Evolutionary conservation across 2,888 invertebrate genomes (phyloP), one percentile per base, ranked within the genome.

Genomic region (Onthophagus sagittarius): DNA sequence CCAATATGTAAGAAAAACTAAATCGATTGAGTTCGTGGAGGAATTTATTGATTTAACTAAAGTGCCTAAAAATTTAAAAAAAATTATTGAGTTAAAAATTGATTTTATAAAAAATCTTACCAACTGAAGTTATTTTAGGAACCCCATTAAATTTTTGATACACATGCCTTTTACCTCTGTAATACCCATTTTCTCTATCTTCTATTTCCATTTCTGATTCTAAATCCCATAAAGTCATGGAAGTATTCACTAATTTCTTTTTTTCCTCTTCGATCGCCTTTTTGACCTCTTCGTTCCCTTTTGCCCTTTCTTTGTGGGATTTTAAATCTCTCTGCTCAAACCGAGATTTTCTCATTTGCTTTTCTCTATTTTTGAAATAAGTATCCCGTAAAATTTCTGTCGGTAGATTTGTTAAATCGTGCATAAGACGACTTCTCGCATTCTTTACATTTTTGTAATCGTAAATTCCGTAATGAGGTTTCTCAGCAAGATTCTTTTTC

Each of bases 1-100:
- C 90, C 94, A 93, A 80, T 93, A 93, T 5, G 93, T 90, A 4
- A 92, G 89, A 82, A 94, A 93, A 14, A 92, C 87, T 70, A 93
- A 85, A 84, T 94, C 90, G 76, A 90, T 82, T 0, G 88, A 81
- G 70, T 86, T 86, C 67, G 87, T 84, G 5, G 80, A 78, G 11
- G 76, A 70, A 70, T 82, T 79, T 11, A 80, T 73, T 4, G 84
- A 77, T 62, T 82, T 79, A 23, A 82, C 72, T 31, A 84, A 76
- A n/a, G 81, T 79, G 33, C 23, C 23, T 23, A 23, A 84, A 23
- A 23, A 23, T 2, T 23, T 84, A 84, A 73, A 71, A 80, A 79
- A 74, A 71, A 73, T 65, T 70, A 63, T 70, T 9, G 53, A 63
- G 63, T 72, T 33, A 23, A 67, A 63, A 71, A 71, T 62, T 39